Percentiles rank a stretch among this genome's conserved stretches.
These are phyloP conservation scores for Crocodylus rhombifer DNA, from an alignment of 2,797 vertebrate species.

Conservation along the genomic window DNA sequence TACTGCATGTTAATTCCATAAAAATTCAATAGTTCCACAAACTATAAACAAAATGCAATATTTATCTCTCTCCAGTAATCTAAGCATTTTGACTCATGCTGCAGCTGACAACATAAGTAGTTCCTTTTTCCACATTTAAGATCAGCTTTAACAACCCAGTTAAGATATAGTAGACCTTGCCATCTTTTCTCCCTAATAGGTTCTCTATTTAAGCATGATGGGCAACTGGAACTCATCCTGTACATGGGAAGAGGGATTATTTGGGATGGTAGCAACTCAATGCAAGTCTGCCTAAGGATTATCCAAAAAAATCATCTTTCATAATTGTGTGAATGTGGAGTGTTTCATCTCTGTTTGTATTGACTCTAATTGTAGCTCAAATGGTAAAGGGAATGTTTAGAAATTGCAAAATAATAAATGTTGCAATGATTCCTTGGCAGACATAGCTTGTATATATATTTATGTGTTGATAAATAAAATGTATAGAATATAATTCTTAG, in stretches of 20 bases:
- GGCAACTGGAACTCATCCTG: not conserved
- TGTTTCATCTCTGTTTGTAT: conserved; percentile 11
- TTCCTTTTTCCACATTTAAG: not conserved
- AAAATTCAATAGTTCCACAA: not conserved
- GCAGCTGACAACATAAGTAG: not conserved
- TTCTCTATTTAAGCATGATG: not conserved
- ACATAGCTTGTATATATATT: not conserved
- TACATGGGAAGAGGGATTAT: not conserved
- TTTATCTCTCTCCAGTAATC: not conserved
- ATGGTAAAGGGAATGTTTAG: not conserved
- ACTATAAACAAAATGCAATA: not conserved
- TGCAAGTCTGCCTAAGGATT: not conserved
- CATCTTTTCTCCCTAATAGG: not conserved
- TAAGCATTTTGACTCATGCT: not conserved
- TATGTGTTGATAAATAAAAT: too few species aligned
- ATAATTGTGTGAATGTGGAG: not conserved
- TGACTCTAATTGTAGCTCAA: not conserved
- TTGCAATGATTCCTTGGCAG: not conserved
- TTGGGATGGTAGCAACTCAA: conserved; percentile 3
- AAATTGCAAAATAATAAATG: not conserved
- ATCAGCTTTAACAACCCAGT: not conserved
- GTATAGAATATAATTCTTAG: too few species aligned
- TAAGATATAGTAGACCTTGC: conserved; percentile 38
- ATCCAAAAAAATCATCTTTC: not conserved
- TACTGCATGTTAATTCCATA: conserved; percentile 21